Percentiles rank a stretch among this genome's conserved stretches.
phyloP scores from a whole-genome alignment of 2,797 vertebrate species.

The Phaenicophaeus curvirostris region DNA sequence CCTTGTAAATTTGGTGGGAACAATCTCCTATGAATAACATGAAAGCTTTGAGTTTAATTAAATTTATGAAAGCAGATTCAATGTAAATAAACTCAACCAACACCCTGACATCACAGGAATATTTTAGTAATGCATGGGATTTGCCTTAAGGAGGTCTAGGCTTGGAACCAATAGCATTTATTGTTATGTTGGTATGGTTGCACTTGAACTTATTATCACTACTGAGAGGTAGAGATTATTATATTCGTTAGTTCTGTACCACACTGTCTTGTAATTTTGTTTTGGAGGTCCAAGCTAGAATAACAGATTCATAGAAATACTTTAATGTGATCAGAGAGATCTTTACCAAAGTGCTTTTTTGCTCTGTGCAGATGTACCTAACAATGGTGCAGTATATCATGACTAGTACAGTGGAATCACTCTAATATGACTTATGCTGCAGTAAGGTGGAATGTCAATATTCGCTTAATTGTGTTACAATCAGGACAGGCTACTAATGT shows the following conservation, averaged over 20 bases:
- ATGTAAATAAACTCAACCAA: background rate
- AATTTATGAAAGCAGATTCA: background rate
- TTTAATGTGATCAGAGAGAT: background rate
- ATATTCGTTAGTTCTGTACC: background rate
- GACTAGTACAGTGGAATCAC: background rate
- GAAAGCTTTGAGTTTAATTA: background rate
- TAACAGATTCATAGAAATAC: background rate
- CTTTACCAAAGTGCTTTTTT: background rate
- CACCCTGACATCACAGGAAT: background rate
- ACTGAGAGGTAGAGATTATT: background rate
- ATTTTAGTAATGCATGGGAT: background rate
- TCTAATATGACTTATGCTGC: background rate
- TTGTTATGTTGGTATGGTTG: background rate
- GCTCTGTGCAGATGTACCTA: background rate
- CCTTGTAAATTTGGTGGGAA: background rate
- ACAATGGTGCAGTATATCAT: background rate
- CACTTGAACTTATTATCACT: background rate
- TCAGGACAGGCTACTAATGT: background rate
- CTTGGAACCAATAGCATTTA: background rate
- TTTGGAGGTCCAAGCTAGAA: fast-evolving
- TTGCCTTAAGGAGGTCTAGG: background rate
- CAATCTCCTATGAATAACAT: background rate
- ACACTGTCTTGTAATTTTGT: background rate
- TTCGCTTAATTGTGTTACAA: background rate
- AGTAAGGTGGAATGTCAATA: background rate